Conservation (phyloP, 2,113 vertebrate species). For the Eublepharis macularius region DNA sequence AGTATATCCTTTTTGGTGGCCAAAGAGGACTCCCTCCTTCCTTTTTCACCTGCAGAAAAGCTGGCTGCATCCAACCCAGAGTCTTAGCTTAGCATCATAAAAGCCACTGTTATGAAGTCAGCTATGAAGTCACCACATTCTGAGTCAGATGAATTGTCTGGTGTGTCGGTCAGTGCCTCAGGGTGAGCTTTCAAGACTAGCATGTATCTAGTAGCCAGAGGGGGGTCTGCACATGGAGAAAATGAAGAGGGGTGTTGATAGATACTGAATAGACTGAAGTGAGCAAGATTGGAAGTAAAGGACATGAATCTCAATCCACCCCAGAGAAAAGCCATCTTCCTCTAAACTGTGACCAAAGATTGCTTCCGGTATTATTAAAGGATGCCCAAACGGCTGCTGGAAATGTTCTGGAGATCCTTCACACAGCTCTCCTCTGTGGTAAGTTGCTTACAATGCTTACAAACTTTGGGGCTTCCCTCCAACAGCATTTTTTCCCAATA, state of each 20-base stretch:
- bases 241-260: not conserved
- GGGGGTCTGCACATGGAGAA: not conserved
- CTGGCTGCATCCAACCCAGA: not conserved
- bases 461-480: not conserved
- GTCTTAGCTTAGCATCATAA: not conserved
- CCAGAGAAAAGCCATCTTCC: not conserved
- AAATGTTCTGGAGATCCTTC: not conserved
- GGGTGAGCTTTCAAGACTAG: not conserved
- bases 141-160: not conserved
- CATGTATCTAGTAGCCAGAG: not conserved
- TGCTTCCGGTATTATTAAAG: not conserved
- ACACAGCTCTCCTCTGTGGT: not conserved
- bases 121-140: not conserved
- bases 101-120: not conserved
- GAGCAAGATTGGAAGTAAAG: not conserved
- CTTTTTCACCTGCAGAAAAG: no score
- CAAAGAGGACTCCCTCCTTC: no score
- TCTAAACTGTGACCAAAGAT: not conserved
- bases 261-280: not conserved
- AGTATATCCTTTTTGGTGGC: no score
- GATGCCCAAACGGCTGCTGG: not conserved
- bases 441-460: not conserved
- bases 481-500: not conserved
- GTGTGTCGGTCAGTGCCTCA: not conserved
- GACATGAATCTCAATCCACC: not conserved